Conservation (phyloP, 2,113 vertebrate species). For the Dolichotis patagonum region DNA sequence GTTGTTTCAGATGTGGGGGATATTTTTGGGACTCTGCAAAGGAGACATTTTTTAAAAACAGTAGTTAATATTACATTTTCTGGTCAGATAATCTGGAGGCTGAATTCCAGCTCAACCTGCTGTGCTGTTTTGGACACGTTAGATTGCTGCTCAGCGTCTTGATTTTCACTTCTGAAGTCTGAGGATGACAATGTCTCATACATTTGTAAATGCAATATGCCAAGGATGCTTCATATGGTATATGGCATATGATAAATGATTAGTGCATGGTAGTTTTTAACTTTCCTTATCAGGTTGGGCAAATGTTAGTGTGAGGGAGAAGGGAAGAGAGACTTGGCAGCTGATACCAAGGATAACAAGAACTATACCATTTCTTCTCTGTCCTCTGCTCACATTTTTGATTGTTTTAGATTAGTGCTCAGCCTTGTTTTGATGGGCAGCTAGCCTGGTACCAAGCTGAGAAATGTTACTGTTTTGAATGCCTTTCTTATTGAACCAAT, state of each 20-base stretch:
- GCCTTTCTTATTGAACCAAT: neutral
- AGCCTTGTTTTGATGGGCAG: neutral
- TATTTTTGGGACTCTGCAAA: neutral
- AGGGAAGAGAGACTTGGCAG: neutral
- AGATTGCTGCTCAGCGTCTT: slow-evolving; percentile 26
- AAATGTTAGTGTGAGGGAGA: neutral
- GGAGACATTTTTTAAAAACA: neutral
- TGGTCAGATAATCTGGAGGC: neutral
- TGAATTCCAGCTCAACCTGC: neutral
- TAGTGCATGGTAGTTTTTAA: slow-evolving; percentile 29
- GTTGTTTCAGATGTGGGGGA: neutral
- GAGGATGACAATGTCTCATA: slow-evolving; percentile 8
- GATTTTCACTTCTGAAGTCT: slow-evolving; percentile 53
- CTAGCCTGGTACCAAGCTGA: neutral
- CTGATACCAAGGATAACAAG: neutral
- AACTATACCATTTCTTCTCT: neutral
- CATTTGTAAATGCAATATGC: neutral
- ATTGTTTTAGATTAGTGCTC: neutral
- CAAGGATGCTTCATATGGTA: neutral
- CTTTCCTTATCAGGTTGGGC: neutral
- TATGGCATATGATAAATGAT: neutral
- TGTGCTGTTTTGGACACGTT: neutral
- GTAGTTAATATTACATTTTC: neutral
- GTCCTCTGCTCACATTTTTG: neutral
- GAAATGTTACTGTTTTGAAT: neutral